Evolutionary conservation across 2,113 vertebrate species (phyloP).

Genomic region (Muscicapa adusta): DNA sequence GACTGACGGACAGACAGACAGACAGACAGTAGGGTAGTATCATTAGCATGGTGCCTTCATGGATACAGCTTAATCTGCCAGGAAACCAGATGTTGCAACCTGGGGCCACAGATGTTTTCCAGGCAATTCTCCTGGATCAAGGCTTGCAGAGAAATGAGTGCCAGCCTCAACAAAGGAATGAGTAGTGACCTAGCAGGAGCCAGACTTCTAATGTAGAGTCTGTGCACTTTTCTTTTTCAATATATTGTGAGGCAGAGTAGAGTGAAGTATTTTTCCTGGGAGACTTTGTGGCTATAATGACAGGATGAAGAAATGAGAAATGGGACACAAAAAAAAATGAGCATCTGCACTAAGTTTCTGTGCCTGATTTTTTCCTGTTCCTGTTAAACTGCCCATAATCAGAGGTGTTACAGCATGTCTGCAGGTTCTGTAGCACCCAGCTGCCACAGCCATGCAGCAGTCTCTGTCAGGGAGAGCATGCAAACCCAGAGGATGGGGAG

Average conservation of each 20-base stretch:
- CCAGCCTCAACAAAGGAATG: neutral
- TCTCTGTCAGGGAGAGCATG: neutral
- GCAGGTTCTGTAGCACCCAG: neutral
- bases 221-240: neutral
- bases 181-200: neutral
- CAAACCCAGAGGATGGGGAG: neutral
- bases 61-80: neutral
- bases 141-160: neutral
- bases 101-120: neutral
- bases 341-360: neutral
- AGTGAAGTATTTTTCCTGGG: neutral
- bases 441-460: neutral
- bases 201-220: neutral
- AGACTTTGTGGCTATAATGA: neutral
- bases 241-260: neutral
- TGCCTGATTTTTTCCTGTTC: neutral
- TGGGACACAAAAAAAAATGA: neutral
- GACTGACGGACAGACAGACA: neutral
- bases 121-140: neutral
- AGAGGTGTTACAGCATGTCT: neutral
- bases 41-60: neutral
- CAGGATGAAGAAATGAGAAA: neutral
- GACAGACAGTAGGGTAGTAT: neutral
- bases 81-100: neutral
- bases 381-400: neutral